Conservation (phyloP, 2,113 vertebrate species). For the Sciurus niger region DNA sequence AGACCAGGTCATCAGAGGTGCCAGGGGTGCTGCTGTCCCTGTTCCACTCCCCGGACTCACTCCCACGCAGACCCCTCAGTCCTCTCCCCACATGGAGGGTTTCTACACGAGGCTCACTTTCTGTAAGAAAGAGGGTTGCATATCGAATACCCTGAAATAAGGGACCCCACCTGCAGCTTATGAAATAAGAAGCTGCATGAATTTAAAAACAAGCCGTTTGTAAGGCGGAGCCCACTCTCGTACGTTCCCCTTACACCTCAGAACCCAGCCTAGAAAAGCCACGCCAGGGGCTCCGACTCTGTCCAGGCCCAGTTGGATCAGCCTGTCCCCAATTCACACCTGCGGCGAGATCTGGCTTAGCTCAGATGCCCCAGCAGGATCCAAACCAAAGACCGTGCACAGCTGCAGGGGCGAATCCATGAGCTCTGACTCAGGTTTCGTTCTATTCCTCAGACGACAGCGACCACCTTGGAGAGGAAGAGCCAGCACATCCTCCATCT, state of each 20-base stretch:
- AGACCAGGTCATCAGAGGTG: background rate
- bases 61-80: background rate
- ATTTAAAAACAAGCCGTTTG: background rate
- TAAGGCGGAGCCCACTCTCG: background rate
- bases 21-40: background rate
- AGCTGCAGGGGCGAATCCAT: background rate
- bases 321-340: background rate
- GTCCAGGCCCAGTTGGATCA: background rate
- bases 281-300: no score
- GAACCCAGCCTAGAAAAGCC: background rate
- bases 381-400: background rate
- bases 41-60: background rate
- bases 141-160: background rate
- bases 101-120: background rate
- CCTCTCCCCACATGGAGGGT: accelerated
- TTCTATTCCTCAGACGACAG: background rate
- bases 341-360: background rate
- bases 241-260: background rate
- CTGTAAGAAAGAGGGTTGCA: background rate
- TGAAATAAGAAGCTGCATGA: background rate
- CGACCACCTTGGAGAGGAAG: accelerated
- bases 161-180: background rate
- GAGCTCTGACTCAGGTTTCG: background rate
- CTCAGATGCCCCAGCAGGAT: background rate
- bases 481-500: no score